Evolutionary conservation across 2,888 invertebrate species (phyloP), one percentile per base, ranked within the genome.

Genomic region (Lydus trimaculatus): DNA sequence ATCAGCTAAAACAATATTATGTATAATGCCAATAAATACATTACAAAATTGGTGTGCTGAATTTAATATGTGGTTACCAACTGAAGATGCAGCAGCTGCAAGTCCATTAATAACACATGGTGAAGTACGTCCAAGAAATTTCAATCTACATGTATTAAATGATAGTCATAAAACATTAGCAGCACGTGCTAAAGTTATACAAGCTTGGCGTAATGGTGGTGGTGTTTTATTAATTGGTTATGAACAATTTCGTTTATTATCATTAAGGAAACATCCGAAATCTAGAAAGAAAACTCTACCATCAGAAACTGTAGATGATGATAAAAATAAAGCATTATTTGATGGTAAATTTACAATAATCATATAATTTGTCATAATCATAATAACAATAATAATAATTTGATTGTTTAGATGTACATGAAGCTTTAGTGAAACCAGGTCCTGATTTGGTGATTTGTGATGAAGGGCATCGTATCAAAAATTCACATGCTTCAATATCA

Each of bases 1-100:
- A 0, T 89, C 89, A 28, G 94, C 96, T 6, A 94, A 92, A 83
- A 95, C 94, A 15, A 95, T 98, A 0, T 87, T 99, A 48, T 95
- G 97, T 81, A 98, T 99, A 74, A 98, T 99, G 90, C 99, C 99
- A 9, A 98, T 99, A 69, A 99, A 99, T 85, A 99, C 99, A 0
- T 87, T 99, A 72, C 98, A 99, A 85, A 99, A 99, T 87, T 99
- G 98, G 99, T 87, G 95, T 78, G 93, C 96, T 1, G 99, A 99
- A 85, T 99, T 96, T 84, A 97, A 99, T 82, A 95, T 96, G 92
- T 99, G 99, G 98, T 87, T 97, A 66, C 99, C 99, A 0, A 85
- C 90, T 36, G 92, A 92, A 66, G 81, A 82, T 28, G 80, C 79
- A n/a, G 78, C 70, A 1, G 77, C 83, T 0, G 87, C 85, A 62